Evolutionary conservation across 2,888 invertebrate species (phyloP), one percentile per base, ranked within the genome.

Genomic region (Heliconius ismenius): DNA sequence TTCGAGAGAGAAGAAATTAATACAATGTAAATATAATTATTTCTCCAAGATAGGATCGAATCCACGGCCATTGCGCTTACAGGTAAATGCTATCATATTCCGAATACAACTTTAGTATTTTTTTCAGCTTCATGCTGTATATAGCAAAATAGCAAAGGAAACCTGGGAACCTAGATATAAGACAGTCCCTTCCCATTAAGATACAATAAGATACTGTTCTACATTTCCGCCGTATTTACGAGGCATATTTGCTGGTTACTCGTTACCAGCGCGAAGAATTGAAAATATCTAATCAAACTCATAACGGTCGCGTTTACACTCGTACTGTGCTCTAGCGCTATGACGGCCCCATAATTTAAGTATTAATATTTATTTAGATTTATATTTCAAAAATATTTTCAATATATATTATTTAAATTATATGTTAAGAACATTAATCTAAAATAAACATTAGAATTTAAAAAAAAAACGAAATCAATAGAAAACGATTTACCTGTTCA

Each of bases 401-500:
- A 49, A 49, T 49, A 49, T 28, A 18, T 49, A 6, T 49, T 49
- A 18, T 18, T 49, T 49, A 0, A 49, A 49, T 49, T 18, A 58
- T 58, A 3, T n/a, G 10, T n/a, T 58, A 58, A 58, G 3, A 58
- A 58, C 1, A n/a, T 43, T 68, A 24, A 18, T 43, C 4, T 26
- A 26, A 24, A 15, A 18, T 26, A 26, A 21, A 3, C 4, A 43
- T 18, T 3, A 18, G 18, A 28, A 21, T n/a, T 28, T 26, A 6
- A 10, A n/a, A 36, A 36, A 21, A 60, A 60, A 32, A 69, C 18
- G 7, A 18, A 65, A 72, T 21, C 11, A 58, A 68, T 36, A 11
- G 18, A 32, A 70, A 58, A 58, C 70, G 70, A 70, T 60, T 67
- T 78, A 80, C 79, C 78, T 78, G 58, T 60, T 68, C 39, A 28